Conservation (phyloP, 2,888 invertebrate species). For the Cataglyphis rosenhaueri region DNA sequence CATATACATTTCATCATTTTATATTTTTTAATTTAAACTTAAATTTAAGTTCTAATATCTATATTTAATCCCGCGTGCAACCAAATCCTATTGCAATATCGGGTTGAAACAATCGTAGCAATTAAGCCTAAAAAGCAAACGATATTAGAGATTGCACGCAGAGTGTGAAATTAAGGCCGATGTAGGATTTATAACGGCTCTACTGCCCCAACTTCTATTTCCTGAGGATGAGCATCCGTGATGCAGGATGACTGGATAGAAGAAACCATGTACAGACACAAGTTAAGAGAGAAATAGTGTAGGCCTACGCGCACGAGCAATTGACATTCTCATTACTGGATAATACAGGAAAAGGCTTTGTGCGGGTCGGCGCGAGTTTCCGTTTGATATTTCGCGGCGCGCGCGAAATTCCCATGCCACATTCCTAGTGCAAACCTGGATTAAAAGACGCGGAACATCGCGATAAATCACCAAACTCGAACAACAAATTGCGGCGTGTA, state of each 20-base stretch:
- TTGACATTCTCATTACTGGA: conserved; percentile 43
- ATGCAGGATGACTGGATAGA: background rate
- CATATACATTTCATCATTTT: background rate
- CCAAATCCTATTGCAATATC: background rate
- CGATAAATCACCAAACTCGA: conserved; percentile 26
- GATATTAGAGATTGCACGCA: background rate
- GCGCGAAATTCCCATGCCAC: conserved; percentile 31
- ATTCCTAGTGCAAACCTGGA: conserved; percentile 2
- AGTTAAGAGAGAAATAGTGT: conserved; percentile 17
- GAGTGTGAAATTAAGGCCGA: background rate
- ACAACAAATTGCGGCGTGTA: conserved; percentile 17
- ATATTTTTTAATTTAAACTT: background rate
- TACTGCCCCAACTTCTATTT: background rate
- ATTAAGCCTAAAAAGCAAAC: conserved; percentile 8
- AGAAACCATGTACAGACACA: conserved; percentile 17
- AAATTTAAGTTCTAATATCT: background rate
- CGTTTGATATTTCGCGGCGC: conserved; percentile 21
- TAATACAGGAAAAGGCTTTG: conserved; percentile 41
- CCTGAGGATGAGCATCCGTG: background rate
- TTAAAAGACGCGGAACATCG: conserved; percentile 38
- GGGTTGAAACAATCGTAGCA: background rate
- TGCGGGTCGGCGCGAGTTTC: conserved; percentile 12
- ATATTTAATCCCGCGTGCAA: background rate
- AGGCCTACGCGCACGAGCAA: conserved; percentile 26
- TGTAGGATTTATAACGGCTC: background rate